Percentiles rank a stretch among this genome's conserved stretches.
These are phyloP conservation scores for Bungarus multicinctus DNA, from an alignment of 2,113 vertebrate species.

Conservation along the genomic window DNA sequence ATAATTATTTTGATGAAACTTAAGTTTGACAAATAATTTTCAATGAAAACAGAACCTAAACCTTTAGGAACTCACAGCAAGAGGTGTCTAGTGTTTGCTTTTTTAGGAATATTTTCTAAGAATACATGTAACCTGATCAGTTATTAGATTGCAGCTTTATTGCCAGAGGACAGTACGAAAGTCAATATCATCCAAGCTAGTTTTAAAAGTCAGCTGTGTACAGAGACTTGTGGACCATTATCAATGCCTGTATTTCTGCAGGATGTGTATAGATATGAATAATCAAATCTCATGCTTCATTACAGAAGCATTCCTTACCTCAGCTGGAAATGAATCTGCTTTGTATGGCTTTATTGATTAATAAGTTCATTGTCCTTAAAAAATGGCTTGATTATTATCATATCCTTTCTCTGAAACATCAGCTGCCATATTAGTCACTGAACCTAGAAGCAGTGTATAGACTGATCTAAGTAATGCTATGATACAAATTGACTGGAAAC, in stretches of 20 bases:
- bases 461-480: background rate
- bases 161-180: background rate
- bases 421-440: background rate
- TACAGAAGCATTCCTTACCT: constrained; percentile 42
- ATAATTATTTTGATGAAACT: background rate
- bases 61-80: background rate
- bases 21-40: background rate
- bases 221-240: constrained; percentile 51
- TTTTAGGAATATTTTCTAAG: background rate
- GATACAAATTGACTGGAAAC: background rate
- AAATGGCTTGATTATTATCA: background rate
- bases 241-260: constrained; percentile 48
- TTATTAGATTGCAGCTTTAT: background rate
- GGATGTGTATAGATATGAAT: constrained; percentile 51
- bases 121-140: background rate
- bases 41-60: background rate
- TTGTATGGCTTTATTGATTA: background rate
- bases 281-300: constrained; percentile 66
- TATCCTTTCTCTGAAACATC: constrained; percentile 19
- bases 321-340: constrained; percentile 45
- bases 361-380: constrained; percentile 3
- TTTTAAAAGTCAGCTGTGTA: constrained; percentile 45
- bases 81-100: background rate
- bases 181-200: fast-evolving
- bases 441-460: background rate